Base-by-base conservation (phyloP, 2,113 vertebrate genomes). In the Phyllopteryx taeniolatus region DNA sequence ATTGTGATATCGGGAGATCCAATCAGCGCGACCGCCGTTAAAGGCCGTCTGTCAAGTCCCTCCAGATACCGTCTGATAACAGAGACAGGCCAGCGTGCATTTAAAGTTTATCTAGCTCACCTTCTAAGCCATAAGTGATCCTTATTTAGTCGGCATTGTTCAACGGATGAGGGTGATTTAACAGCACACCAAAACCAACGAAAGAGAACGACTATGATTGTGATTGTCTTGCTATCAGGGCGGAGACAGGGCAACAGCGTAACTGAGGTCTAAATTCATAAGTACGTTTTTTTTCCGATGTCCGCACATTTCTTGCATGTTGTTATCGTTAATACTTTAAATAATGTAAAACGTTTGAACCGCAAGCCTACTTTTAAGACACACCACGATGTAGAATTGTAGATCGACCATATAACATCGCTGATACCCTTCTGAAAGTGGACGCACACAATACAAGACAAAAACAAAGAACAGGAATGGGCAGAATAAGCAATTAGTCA, bases 1-100 rank as follows among this genome's bases (percentile, higher is more conserved):
- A 78, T 70, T 81, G 70, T 69, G 75, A 86, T 76, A 67, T 70
- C 31, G 66, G 61, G 75, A 78, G 74, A 78, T 77, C 71, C 72
- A 83, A 83, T 83, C 79, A 73, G 62, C 47, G 49, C 42, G 12
- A 0, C 78, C 39, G n/a, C 63, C 63, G 12, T 80, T 73, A 79
- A 53, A 68, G 44, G 75, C 59, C 8, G 27, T 82, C 74, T 81
- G 47, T 67, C 46, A 65, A 19, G 44, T 66, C 10, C 63, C 68
- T 75, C 79, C 81, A 64, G 11, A 49, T 51, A 44, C 39, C 64
- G 60, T 56, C 51, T 69, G 79, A 80, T 69, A 51, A 60, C 54
- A 67, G 61, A 73, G 59, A 72, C 54, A 43, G 20, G 51, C 8
- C 56, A 65, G 15, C 27, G 66, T 71, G 76, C 72, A 49, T 27